Evolutionary conservation across 2,888 invertebrate species (phyloP).

Genomic region (Malachius bipustulatus): DNA sequence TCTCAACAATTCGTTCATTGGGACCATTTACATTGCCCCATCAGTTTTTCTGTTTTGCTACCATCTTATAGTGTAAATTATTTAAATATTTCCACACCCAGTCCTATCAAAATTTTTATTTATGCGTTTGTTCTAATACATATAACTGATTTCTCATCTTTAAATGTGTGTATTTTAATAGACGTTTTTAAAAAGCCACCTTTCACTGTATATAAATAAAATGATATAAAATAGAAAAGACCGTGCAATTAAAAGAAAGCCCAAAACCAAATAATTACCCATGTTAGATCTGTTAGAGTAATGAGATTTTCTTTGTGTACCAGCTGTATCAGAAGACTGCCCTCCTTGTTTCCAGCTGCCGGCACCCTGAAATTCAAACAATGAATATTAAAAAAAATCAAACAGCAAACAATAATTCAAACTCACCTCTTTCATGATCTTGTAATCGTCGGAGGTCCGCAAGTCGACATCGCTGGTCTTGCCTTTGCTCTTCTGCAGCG

Average conservation of each 20-base stretch:
- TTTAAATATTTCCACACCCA: too few species aligned
- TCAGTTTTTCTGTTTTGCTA: too few species aligned
- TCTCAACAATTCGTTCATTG: too few species aligned
- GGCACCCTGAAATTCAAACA: slow-evolving; percentile 36
- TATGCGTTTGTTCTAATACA: too few species aligned
- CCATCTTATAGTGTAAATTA: too few species aligned
- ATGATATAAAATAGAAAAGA: slow-evolving; percentile 11
- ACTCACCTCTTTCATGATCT: slow-evolving; percentile 49
- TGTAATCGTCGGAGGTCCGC: slow-evolving; percentile 44
- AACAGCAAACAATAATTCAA: slow-evolving; percentile 11
- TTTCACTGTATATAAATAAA: too few species aligned
- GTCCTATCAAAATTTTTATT: too few species aligned
- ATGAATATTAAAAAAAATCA: slow-evolving; percentile 12
- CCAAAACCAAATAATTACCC: slow-evolving; percentile 38
- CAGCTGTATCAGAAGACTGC: slow-evolving; percentile 39
- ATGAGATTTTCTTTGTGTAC: slow-evolving; percentile 66
- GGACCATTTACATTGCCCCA: too few species aligned
- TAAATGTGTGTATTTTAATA: too few species aligned
- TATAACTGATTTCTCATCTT: too few species aligned
- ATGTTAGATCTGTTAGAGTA: slow-evolving; percentile 61
- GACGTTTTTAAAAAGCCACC: too few species aligned
- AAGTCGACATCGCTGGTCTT: slow-evolving; percentile 23
- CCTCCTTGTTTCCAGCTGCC: slow-evolving; percentile 32
- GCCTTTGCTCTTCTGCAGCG: slow-evolving; percentile 58
- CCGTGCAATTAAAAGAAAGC: slow-evolving; percentile 18